phyloP scores from a whole-genome alignment of 2,113 vertebrate species.

The Cynopterus brachyotis region DNA sequence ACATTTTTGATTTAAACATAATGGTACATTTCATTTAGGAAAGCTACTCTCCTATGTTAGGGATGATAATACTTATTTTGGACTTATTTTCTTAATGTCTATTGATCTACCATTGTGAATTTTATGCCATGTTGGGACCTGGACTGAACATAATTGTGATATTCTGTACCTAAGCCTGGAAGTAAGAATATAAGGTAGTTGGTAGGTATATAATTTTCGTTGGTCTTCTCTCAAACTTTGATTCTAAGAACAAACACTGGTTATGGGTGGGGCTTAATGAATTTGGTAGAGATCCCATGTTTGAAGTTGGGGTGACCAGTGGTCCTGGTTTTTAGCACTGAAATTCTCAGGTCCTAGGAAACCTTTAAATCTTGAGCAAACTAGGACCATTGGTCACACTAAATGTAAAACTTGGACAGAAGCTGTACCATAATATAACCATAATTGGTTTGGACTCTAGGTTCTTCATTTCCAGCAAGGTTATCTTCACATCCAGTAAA shows the following conservation, averaged over 20 bases:
- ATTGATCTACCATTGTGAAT: not conserved
- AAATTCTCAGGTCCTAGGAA: not conserved
- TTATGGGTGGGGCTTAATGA: not conserved
- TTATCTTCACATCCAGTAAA: not conserved
- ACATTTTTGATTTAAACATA: not conserved
- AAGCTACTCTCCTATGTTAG: not conserved
- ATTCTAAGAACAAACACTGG: not conserved
- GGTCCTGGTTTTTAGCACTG: not conserved
- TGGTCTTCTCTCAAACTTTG: not conserved
- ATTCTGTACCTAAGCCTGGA: not conserved
- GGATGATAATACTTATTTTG: not conserved
- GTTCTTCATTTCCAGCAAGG: not conserved
- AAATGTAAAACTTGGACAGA: not conserved
- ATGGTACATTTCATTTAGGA: not conserved
- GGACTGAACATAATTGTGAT: not conserved
- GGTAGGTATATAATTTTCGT: not conserved
- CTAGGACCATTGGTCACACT: not conserved
- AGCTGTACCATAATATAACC: not conserved
- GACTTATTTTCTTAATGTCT: conserved; percentile 1
- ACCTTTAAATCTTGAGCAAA: not conserved
- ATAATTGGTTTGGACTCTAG: not conserved
- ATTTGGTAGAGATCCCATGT: not conserved
- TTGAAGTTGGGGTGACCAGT: not conserved
- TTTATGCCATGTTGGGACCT: not conserved
- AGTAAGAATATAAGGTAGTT: not conserved